Base-by-base conservation (phyloP, 2,888 invertebrate species). In the Eristalis tenax region DNA sequence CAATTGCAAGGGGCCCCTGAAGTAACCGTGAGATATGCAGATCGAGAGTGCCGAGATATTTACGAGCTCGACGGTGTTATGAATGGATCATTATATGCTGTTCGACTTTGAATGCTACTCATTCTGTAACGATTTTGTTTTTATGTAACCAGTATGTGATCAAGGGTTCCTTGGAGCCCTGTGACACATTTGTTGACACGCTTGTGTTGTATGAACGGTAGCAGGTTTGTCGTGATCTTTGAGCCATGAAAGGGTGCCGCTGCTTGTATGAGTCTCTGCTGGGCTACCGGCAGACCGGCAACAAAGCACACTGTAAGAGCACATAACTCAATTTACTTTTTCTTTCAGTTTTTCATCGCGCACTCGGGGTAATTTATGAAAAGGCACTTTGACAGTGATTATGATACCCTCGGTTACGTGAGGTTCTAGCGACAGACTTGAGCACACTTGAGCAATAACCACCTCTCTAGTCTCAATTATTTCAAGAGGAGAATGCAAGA, bases 21-120 rank as follows among this genome's bases (percentile, higher is more conserved):
- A 82, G 70, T 70, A 65, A 40, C 26, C 82, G 74, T 86, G 78
- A 86, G 82, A 81, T 81, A 81, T 81, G 65, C 70, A 71, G 70
- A 71, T 76, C 64, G 64, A 8, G 43, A 76, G 70, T 70, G 69
- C n/a, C 75, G 56, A 75, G 73, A 75, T 71, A 86, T 77, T 75
- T 78, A 85, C 73, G 35, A 15, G 38, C 50, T 35, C 64, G 38
- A 70, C 64, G 71, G 35, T 78, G 35, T 76, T 83, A 83, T 87
- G 79, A 87, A 87, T 87, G 83, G 76, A 76, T 76, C 79, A 71
- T 76, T 80, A 68, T 76, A 83, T 77, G 26, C 43, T 23, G 22
- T 73, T 76, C 63, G 43, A 71, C 75, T 73, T 76, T 63, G 71
- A 50, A 43, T 84, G 81, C 57, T 80, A 50, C 71, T 68, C 56